Evolutionary conservation across 1,140 invertebrate species (phyloP), one percentile per base, ranked within the genome.

Genomic region (Spodoptera frugiperda): DNA sequence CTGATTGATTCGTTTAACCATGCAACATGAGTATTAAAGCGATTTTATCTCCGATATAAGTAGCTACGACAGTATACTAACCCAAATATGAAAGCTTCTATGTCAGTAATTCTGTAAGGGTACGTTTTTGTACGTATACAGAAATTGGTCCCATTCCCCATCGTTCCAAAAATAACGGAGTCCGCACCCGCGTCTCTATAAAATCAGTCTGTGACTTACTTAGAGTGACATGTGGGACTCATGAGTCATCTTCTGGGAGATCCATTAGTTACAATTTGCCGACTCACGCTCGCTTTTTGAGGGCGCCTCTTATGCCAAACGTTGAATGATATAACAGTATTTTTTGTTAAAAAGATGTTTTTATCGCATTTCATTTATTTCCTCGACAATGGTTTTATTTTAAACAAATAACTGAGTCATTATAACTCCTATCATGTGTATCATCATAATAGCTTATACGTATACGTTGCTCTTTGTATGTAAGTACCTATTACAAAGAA

Each of bases 221-320:
- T 79, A 76, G 19, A 77, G 77, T 80, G 78, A 78, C 81, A 83
- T 83, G 78, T 81, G 83, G 80, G 78, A 78, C 61, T 65, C 78
- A 78, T 85, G 84, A 86, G 48, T 84, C 83, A 83, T 87, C 82
- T 81, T 80, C 77, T 68, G 84, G 74, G 79, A 81, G 85, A 85
- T 90, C 87, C 87, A 89, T 92, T 92, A 91, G 83, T 83, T 85
- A 85, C 82, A 89, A 85, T 89, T 82, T 88, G 88, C 89, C 82
- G 81, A 89, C 76, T 93, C 90, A 93, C 84, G 79, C 83, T 89
- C 75, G 84, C 87, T 89, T 90, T 89, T 86, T 85, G 87, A 78
- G 83, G 81, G 71, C 79, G 71, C 78, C 76, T 76, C 55, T 70
- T 72, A 65, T 65, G 78, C 78, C 67, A 79, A 78, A 65, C 70